phyloP scores from a whole-genome alignment of 53 echinoderm and acorn worm species.

The Echinometra lucunter region DNA sequence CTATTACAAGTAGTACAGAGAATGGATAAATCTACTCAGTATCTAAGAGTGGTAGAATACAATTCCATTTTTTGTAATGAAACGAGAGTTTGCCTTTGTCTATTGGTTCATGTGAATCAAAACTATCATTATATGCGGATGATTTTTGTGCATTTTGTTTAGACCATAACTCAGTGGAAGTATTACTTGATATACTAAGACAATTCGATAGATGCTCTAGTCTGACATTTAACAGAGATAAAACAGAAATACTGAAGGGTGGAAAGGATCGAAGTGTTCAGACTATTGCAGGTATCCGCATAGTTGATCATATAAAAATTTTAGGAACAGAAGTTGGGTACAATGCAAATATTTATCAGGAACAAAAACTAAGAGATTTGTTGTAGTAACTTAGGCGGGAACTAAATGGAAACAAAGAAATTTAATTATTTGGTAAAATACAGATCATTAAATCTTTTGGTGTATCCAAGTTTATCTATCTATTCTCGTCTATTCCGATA shows the following conservation, averaged over 20 bases:
- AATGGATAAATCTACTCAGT: no score
- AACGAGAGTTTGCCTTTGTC: no score
- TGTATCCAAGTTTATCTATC: not conserved
- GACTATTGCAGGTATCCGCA: not conserved
- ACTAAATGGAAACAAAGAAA: not conserved
- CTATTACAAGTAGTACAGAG: no score
- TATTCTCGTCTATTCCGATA: not conserved
- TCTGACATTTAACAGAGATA: not conserved
- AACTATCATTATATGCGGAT: not conserved
- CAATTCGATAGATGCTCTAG: not conserved
- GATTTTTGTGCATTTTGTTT: not conserved
- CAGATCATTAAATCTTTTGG: not conserved
- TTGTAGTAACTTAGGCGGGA: not conserved
- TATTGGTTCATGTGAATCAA: not conserved
- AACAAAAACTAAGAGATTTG: not conserved
- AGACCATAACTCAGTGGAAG: no score
- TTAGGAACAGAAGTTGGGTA: not conserved
- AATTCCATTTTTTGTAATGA: no score
- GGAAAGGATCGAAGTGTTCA: not conserved
- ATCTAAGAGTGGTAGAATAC: no score
- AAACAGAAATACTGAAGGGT: not conserved
- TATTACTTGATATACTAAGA: not conserved
- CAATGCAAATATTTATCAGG: not conserved
- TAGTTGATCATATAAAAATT: not conserved
- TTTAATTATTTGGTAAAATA: not conserved